These are phyloP conservation scores for Agrotis puta DNA, from an alignment of 2,888 invertebrate species.

Conservation along the genomic window DNA sequence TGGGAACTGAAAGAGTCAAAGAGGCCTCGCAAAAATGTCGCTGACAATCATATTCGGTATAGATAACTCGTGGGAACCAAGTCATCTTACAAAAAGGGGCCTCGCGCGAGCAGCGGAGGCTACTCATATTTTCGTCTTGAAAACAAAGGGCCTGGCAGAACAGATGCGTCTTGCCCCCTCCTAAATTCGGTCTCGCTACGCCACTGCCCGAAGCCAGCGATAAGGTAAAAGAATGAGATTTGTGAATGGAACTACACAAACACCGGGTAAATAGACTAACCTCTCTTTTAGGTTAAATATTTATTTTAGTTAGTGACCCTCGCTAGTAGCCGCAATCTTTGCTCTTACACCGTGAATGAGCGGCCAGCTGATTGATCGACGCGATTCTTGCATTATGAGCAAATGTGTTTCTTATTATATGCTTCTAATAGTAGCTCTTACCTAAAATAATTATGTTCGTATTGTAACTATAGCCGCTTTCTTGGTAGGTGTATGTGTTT, in stretches of 20 bases:
- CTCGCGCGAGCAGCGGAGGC: too few relatives aligned
- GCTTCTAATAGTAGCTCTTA: slow-evolving; percentile 15
- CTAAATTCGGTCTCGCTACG: too few relatives aligned
- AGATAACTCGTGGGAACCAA: too few relatives aligned
- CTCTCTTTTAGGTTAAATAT: slow-evolving; percentile 57
- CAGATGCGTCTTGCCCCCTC: too few relatives aligned
- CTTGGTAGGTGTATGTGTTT: not conserved
- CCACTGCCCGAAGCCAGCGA: too few relatives aligned
- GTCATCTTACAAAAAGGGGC: too few relatives aligned
- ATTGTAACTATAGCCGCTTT: not conserved
- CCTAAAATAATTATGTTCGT: not conserved
- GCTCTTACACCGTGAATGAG: slow-evolving; percentile 37
- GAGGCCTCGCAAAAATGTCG: too few relatives aligned
- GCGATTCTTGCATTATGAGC: slow-evolving; percentile 29
- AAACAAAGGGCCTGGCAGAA: too few relatives aligned
- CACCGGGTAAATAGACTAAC: slow-evolving; percentile 45
- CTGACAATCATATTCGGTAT: too few relatives aligned
- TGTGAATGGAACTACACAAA: slow-evolving; percentile 56
- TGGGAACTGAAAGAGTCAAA: too few relatives aligned
- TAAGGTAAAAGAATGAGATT: slow-evolving; percentile 55
- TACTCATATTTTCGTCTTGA: too few relatives aligned
- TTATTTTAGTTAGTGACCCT: slow-evolving; percentile 62
- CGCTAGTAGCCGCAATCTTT: slow-evolving; percentile 49
- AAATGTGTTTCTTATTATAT: slow-evolving; percentile 40
- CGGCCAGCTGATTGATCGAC: slow-evolving; percentile 60